Evolutionary conservation across 2,797 vertebrate species (phyloP).

Genomic region (Taeniopygia guttata): DNA sequence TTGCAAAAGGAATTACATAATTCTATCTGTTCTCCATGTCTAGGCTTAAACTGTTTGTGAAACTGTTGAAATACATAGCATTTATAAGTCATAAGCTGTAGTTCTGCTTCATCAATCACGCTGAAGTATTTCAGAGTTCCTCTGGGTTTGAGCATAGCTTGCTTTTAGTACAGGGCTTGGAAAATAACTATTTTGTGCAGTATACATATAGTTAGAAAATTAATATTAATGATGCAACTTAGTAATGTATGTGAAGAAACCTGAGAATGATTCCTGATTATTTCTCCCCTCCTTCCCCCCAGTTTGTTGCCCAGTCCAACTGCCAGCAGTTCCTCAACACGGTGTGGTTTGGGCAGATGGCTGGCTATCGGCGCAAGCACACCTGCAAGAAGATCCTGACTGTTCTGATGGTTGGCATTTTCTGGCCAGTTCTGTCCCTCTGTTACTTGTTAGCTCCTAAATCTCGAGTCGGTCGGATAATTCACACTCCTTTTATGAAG

Average conservation of each 20-base stretch:
- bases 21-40: neutral
- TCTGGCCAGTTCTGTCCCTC: constrained; percentile 94
- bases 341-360: constrained; percentile 98
- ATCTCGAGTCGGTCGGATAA: constrained; percentile 92
- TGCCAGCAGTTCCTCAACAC: constrained; percentile 99
- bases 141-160: neutral
- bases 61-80: neutral
- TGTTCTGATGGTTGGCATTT: constrained; percentile 88
- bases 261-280: neutral
- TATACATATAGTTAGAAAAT: neutral
- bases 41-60: neutral
- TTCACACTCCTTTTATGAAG: constrained; percentile 98
- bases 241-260: neutral
- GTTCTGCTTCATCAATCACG: neutral
- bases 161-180: neutral
- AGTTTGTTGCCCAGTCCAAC: constrained; percentile 99
- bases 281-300: neutral
- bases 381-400: constrained; percentile 95
- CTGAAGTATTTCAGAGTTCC: neutral
- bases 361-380: constrained; percentile 95
- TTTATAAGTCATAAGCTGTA: neutral
- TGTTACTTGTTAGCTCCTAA: constrained; percentile 95
- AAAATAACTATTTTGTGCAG: neutral
- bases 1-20: neutral
- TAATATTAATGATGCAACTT: neutral